Conservation (phyloP, 2,113 vertebrate genomes). For the Otis tarda region DNA sequence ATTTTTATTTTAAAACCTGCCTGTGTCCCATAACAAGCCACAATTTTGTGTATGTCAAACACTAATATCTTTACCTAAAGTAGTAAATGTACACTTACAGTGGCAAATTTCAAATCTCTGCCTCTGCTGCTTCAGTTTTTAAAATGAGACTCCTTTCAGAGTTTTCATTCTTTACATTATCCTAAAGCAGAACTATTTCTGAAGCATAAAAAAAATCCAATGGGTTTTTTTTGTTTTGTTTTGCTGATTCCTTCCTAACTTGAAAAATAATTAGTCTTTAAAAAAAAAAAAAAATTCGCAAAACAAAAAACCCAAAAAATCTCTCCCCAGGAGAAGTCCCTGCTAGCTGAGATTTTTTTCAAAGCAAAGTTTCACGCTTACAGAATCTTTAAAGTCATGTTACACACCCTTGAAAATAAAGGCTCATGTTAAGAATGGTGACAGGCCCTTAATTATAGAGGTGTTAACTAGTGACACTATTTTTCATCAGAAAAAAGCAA, state of each 20-base stretch:
- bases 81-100: neutral
- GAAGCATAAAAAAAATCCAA: slow-evolving; percentile 32
- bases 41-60: slow-evolving; percentile 14
- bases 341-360: slow-evolving; percentile 11
- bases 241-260: slow-evolving; percentile 24
- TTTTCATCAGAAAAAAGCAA: slow-evolving; percentile 2
- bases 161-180: neutral
- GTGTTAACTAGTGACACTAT: slow-evolving; percentile 58
- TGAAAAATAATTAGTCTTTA: slow-evolving; percentile 35
- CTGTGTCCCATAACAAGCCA: neutral
- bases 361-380: slow-evolving; percentile 31
- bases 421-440: slow-evolving; percentile 51
- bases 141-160: slow-evolving; percentile 28
- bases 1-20: slow-evolving; percentile 6
- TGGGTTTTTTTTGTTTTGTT: neutral
- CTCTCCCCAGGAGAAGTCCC: neutral
- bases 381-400: slow-evolving; percentile 21
- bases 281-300: neutral
- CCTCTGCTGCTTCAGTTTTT: slow-evolving; percentile 59
- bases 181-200: slow-evolving; percentile 39
- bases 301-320: neutral
- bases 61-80: slow-evolving; percentile 8
- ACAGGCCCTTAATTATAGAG: slow-evolving; percentile 63
- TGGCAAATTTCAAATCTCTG: slow-evolving; percentile 51
- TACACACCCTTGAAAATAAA: slow-evolving; percentile 75